Evolutionary conservation across 2,797 vertebrate species (phyloP).

Genomic region (Poecilia gillii): DNA sequence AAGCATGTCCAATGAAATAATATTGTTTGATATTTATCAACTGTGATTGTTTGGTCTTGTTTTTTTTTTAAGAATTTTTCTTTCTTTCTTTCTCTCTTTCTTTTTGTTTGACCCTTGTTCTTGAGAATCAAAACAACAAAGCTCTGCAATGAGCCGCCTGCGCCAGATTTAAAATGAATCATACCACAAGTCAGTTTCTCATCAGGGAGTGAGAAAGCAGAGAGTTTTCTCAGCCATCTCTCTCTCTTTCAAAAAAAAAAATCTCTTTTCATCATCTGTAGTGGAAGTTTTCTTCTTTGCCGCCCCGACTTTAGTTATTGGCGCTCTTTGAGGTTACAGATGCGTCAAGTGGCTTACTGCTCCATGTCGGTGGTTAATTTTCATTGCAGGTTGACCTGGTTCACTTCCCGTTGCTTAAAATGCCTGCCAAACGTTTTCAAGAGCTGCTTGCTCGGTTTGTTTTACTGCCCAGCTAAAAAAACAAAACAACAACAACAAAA

Average conservation of each 20-base stretch:
- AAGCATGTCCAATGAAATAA: neutral
- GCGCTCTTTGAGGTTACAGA: constrained; percentile 16
- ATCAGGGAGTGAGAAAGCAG: neutral
- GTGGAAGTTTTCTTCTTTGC: constrained; percentile 5
- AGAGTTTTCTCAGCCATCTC: neutral
- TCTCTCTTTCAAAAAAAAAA: neutral
- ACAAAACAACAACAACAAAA: neutral
- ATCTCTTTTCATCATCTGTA: neutral
- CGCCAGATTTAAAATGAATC: constrained; percentile 20
- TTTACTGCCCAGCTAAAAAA: neutral
- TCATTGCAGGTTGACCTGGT: constrained; percentile 9
- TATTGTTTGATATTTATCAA: neutral
- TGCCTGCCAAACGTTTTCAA: neutral
- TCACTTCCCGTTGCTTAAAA: neutral
- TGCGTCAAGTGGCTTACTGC: constrained; percentile 19
- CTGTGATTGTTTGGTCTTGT: neutral
- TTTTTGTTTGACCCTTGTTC: neutral
- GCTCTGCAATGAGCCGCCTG: neutral
- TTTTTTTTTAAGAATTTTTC: neutral
- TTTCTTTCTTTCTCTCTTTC: too few species aligned
- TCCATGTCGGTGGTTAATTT: constrained; percentile 1
- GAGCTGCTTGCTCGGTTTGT: neutral
- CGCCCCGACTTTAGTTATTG: neutral
- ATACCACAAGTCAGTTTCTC: neutral
- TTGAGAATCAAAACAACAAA: neutral